These are phyloP conservation scores for Drosophila bipectinata DNA, from an alignment of 1,140 invertebrate genomes.

Conservation along the genomic window DNA sequence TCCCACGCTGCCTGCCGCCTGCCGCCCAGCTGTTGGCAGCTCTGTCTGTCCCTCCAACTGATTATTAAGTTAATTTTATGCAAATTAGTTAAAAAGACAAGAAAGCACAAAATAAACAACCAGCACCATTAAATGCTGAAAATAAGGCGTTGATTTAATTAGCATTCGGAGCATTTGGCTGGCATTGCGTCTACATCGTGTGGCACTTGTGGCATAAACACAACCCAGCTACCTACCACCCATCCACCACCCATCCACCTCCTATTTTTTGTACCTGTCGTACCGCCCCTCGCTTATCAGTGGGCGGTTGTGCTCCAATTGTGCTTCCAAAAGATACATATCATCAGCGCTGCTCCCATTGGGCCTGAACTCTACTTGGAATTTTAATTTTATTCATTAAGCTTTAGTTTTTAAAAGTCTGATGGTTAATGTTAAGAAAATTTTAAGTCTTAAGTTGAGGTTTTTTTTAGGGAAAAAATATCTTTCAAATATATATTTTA, in stretches of 20 bases:
- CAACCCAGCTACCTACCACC: background rate
- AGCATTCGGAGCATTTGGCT: constrained; percentile 27
- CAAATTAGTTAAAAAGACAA: constrained; percentile 51
- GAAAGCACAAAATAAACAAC: constrained; percentile 6
- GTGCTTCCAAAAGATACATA: constrained; percentile 51
- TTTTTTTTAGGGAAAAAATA: too few relatives aligned
- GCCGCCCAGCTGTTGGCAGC: constrained; percentile 1
- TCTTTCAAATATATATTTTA: too few relatives aligned
- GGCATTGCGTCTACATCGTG: constrained; percentile 5
- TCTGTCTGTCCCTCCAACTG: constrained; percentile 20
- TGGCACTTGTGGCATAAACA: constrained; percentile 2
- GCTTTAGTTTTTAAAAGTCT: background rate
- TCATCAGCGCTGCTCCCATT: constrained; percentile 27
- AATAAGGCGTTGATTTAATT: background rate
- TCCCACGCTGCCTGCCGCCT: constrained; percentile 61
- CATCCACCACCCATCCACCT: background rate
- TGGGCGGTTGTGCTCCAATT: constrained; percentile 70
- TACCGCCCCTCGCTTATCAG: constrained; percentile 20
- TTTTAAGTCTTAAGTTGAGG: too few relatives aligned
- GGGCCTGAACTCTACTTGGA: constrained; percentile 40
- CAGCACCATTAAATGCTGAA: constrained; percentile 46
- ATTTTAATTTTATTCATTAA: constrained; percentile 10
- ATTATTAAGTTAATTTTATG: constrained; percentile 81
- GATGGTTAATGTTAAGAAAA: too few relatives aligned
- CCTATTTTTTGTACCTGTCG: too few relatives aligned